A percentile compares a stretch with the other conserved stretches of the same genome.
phyloP scores from a whole-genome alignment of 2,797 vertebrate genomes.

The Tragopan temminckii region DNA sequence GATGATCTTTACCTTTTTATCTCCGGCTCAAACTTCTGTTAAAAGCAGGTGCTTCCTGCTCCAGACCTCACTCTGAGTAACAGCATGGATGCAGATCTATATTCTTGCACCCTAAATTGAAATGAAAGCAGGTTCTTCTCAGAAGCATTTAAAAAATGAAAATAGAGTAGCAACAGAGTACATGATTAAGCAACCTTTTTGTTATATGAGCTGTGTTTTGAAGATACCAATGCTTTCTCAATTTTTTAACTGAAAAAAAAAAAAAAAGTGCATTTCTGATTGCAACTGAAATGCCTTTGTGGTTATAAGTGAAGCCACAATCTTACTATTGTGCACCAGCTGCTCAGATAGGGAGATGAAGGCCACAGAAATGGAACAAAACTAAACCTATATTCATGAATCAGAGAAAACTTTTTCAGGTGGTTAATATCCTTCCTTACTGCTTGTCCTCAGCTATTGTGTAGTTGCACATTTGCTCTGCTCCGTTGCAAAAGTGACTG shows the following conservation, averaged over 20 bases:
- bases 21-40: neutral
- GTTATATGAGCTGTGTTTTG: neutral
- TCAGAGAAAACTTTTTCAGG: neutral
- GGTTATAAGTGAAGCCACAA: slow-evolving; percentile 22
- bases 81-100: neutral
- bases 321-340: neutral
- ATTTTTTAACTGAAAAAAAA: neutral
- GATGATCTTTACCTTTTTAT: slow-evolving; percentile 34
- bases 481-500: neutral
- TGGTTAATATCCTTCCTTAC: neutral
- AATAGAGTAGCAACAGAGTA: neutral
- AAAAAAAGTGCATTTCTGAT: neutral
- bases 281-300: neutral
- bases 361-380: neutral
- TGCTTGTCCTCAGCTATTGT: neutral
- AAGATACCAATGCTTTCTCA: neutral
- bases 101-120: neutral
- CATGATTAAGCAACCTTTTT: neutral
- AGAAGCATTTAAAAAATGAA: neutral
- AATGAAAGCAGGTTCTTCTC: slow-evolving; percentile 3
- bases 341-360: neutral
- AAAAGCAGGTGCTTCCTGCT: slow-evolving; percentile 27
- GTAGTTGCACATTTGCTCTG: neutral
- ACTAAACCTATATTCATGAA: neutral
- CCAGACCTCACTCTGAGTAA: neutral